These are phyloP conservation scores for Zonitis immaculata DNA, from an alignment of 2,888 invertebrate species.

Conservation along the genomic window DNA sequence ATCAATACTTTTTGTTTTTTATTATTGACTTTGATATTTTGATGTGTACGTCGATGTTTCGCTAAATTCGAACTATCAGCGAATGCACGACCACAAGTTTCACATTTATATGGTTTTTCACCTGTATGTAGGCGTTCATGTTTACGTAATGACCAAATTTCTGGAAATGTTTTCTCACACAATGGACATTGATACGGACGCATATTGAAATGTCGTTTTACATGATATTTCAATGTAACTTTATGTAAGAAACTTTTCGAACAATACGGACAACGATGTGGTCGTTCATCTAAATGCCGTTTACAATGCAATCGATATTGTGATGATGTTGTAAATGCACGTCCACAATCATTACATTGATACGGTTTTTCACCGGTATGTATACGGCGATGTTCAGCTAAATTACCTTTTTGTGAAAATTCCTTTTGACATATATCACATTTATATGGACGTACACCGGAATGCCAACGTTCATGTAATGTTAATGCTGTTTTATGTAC, in stretches of 20 bases:
- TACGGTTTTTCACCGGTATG: slow-evolving; percentile 77
- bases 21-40: slow-evolving; percentile 4
- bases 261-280: slow-evolving; percentile 58
- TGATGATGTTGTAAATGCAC: slow-evolving; percentile 69
- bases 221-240: slow-evolving; percentile 61
- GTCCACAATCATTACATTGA: slow-evolving; percentile 61
- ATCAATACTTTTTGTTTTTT: slow-evolving; percentile 49
- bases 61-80: slow-evolving; percentile 72
- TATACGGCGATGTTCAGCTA: slow-evolving; percentile 70
- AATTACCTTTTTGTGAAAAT: slow-evolving; percentile 74
- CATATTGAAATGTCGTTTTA: slow-evolving; percentile 62
- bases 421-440: slow-evolving; percentile 67
- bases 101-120: slow-evolving; percentile 67
- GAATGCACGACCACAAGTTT: slow-evolving; percentile 67
- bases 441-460: slow-evolving; percentile 63
- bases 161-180: slow-evolving; percentile 59
- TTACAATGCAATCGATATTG: slow-evolving; percentile 65
- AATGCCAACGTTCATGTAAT: slow-evolving; percentile 68
- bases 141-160: slow-evolving; percentile 61
- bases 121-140: slow-evolving; percentile 63
- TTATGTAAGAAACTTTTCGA: slow-evolving; percentile 57
- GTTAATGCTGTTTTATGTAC: slow-evolving; percentile 74
- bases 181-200: slow-evolving; percentile 59
- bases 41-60: slow-evolving; percentile 56
- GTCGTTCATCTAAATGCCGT: slow-evolving; percentile 53